Base-by-base conservation (phyloP, 2,888 invertebrate species). In the Anagyrus pseudococci region DNA sequence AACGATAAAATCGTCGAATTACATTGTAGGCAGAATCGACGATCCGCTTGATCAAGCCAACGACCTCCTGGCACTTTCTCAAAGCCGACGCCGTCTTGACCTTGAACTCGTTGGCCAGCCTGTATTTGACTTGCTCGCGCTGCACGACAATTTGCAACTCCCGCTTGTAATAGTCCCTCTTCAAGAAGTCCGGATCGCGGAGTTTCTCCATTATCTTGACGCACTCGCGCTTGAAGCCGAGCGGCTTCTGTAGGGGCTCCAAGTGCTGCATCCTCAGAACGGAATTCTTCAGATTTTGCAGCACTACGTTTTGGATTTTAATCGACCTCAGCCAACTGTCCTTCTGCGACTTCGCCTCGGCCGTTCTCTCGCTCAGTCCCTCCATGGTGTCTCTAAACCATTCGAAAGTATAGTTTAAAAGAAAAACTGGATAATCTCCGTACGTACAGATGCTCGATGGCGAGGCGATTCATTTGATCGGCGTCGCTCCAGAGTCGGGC, bases 21-120 rank as follows among this genome's bases (percentile, higher is more conserved):
- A 77, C 76, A 69, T 69, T 49, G 13, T 75, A 60, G n/a, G 71
- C 71, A 54, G 72, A 72, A 2, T 68, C 66, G 53, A 73, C 67
- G 8, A 60, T 64, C 55, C 71, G 72, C 68, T 74, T 77, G 1
- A 75, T 13, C 25, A 74, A 73, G 43, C 70, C 70, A 19, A 76
- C 47, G 25, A 61, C 67, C 1, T 73, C 62, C 2, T 64, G 49
- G 40, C 67, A 58, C 43, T 68, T 69, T 46, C 69, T 68, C 23
- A 72, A 48, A 57, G 68, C 68, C 2, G 57, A 46, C 19, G 62
- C 55, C 7, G 68, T 49, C 61, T 56, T 65, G 4, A 41, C 58
- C n/a, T 65, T 67, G 2, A 69, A 58, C 48, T 67, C 54, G 13
- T 69, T 69, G 3, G 60, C 56, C 4, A 62, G 46, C 26, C 7